These are phyloP conservation scores for Zaprionus ghesquierei DNA, from an alignment of 1,140 invertebrate species.

Conservation along the genomic window DNA sequence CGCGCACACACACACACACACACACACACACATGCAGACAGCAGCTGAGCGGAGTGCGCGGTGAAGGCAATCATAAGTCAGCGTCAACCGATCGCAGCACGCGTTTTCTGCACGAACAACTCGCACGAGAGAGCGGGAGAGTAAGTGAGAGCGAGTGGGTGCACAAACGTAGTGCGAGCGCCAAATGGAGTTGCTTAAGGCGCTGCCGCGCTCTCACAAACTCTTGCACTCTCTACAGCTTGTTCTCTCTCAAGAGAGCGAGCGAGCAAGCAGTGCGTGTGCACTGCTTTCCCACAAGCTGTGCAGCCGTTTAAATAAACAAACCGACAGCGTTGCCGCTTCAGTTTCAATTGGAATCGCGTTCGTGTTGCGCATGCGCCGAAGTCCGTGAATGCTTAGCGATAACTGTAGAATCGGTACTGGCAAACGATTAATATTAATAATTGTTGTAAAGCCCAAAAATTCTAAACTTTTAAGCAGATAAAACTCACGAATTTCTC, in stretches of 20 bases:
- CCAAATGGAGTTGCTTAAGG: neutral
- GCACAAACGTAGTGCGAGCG: neutral
- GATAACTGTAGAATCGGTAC: slow-evolving; percentile 17
- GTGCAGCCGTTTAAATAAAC: slow-evolving; percentile 67
- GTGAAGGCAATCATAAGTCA: slow-evolving; percentile 11
- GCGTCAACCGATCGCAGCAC: slow-evolving; percentile 43
- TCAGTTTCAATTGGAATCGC: slow-evolving; percentile 79
- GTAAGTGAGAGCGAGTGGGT: neutral
- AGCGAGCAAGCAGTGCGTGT: slow-evolving; percentile 50
- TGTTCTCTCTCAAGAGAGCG: neutral
- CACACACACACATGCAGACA: neutral
- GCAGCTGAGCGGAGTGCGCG: neutral
- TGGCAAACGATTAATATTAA: neutral
- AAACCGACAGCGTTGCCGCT: slow-evolving; percentile 50
- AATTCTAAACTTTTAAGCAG: slow-evolving; percentile 14
- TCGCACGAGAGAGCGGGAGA: neutral
- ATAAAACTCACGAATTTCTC: neutral
- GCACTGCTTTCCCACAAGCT: slow-evolving; percentile 31
- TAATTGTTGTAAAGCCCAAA: too few species aligned
- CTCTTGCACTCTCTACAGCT: neutral
- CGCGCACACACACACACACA: slow-evolving; percentile 11
- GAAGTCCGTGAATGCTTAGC: slow-evolving; percentile 36
- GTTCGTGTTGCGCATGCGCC: slow-evolving; percentile 58
- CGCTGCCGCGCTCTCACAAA: neutral
- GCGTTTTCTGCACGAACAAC: slow-evolving; percentile 49